Evolutionary conservation across 2,888 invertebrate species (phyloP).

Genomic region (Platerodrilus igneus): DNA sequence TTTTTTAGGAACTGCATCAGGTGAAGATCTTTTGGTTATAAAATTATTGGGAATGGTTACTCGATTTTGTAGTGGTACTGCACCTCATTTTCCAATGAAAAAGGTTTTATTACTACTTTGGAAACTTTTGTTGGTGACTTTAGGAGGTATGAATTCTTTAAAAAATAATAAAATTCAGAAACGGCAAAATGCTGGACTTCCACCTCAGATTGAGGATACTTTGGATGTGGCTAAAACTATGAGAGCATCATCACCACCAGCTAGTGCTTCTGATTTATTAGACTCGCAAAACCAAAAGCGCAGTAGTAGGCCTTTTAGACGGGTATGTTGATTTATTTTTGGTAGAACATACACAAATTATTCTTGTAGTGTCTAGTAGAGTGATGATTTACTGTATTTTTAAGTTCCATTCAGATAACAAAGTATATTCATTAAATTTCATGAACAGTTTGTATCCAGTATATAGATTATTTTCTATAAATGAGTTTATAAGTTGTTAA

Average conservation of each 20-base stretch:
- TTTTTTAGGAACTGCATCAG: conserved; percentile 53
- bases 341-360: conserved; percentile 28
- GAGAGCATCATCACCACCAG: conserved; percentile 93
- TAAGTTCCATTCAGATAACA: no score
- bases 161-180: conserved; percentile 70
- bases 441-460: no score
- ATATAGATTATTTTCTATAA: no score
- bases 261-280: conserved; percentile 82
- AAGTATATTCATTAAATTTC: no score
- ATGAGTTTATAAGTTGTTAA: no score
- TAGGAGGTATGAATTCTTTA: conserved; percentile 86
- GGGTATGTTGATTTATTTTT: conserved; percentile 45
- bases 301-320: conserved; percentile 65
- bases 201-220: conserved; percentile 84
- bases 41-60: conserved; percentile 95
- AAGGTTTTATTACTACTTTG: conserved; percentile 92
- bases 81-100: conserved; percentile 98
- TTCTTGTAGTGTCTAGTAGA: no score
- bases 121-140: conserved; percentile 88
- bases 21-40: conserved; percentile 82
- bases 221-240: conserved; percentile 89
- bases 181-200: conserved; percentile 65
- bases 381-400: no score
- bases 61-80: conserved; percentile 89
- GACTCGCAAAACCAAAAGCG: conserved; percentile 80